Conservation (phyloP, 2,797 vertebrate species). For the Phalanger gymnotis region DNA sequence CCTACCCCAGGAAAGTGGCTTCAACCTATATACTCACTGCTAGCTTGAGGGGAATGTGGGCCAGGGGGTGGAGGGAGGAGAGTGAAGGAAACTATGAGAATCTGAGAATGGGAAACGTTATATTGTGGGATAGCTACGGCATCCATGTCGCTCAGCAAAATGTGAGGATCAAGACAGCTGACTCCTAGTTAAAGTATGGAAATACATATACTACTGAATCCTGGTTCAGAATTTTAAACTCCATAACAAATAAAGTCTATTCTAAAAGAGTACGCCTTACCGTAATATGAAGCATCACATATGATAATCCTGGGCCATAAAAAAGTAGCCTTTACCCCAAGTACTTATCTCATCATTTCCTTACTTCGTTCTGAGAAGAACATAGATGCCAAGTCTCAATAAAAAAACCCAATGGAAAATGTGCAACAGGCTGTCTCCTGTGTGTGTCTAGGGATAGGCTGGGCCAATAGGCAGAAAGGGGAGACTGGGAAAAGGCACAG, state of each 20-base stretch:
- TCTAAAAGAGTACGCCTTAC: not conserved
- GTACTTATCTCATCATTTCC: slow-evolving; percentile 2
- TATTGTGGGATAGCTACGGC: not conserved
- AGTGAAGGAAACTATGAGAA: not conserved
- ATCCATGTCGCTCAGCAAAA: not conserved
- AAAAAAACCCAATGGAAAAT: not conserved
- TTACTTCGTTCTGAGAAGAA: not conserved
- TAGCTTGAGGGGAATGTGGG: not conserved
- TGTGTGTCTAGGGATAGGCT: not conserved
- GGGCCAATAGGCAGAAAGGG: not conserved
- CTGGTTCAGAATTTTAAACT: not conserved
- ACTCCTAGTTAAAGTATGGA: not conserved
- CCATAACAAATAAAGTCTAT: not conserved
- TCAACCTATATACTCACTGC: not conserved
- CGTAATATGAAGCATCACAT: not conserved
- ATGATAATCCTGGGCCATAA: not conserved
- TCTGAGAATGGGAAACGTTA: not conserved
- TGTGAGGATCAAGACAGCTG: not conserved
- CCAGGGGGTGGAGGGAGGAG: not conserved
- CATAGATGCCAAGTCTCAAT: not conserved
- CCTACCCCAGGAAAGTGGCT: not conserved
- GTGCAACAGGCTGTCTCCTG: not conserved
- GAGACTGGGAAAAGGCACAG: not conserved
- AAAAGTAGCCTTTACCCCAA: not conserved
- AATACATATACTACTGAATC: not conserved